These are phyloP conservation scores for Nemotelus pantherinus DNA, from an alignment of 2,888 invertebrate genomes.

Conservation along the genomic window DNA sequence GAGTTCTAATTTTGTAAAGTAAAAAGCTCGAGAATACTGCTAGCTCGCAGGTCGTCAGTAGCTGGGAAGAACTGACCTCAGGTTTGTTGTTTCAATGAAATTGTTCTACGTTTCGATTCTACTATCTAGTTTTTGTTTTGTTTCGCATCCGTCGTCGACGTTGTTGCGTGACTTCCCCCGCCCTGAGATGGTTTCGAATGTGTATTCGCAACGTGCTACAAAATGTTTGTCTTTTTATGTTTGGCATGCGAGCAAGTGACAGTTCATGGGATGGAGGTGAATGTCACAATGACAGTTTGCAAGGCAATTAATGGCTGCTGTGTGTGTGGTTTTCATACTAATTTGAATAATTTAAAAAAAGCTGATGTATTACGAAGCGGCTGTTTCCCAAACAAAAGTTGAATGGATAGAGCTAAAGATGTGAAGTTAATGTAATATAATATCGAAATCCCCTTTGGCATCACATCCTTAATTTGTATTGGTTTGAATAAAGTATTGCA, in stretches of 20 bases:
- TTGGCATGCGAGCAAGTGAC: slow-evolving; percentile 10
- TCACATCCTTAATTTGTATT: too few species aligned
- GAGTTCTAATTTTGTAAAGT: slow-evolving; percentile 30
- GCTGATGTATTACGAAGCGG: too few species aligned
- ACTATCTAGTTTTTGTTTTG: slow-evolving; percentile 8
- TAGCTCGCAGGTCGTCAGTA: not conserved
- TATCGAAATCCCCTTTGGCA: too few species aligned
- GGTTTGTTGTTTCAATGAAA: slow-evolving; percentile 12
- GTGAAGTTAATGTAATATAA: too few species aligned
- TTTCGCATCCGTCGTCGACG: not conserved
- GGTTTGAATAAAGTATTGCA: too few species aligned
- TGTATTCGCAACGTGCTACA: too few species aligned
- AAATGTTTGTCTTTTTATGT: not conserved
- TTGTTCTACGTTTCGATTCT: slow-evolving; percentile 7
- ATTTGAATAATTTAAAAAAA: too few species aligned
- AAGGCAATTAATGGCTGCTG: slow-evolving; percentile 5
- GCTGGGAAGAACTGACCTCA: slow-evolving; percentile 1
- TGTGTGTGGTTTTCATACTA: not conserved
- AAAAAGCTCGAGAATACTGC: slow-evolving; percentile 13
- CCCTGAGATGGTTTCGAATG: not conserved
- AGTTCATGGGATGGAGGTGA: slow-evolving; percentile 25
- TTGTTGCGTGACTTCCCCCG: not conserved
- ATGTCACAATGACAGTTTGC: slow-evolving; percentile 27
- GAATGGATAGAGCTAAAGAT: too few species aligned
- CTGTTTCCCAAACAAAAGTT: too few species aligned